Evolutionary conservation across 2,797 vertebrate genomes (phyloP).

Genomic region (Sorex maritimensis): DNA sequence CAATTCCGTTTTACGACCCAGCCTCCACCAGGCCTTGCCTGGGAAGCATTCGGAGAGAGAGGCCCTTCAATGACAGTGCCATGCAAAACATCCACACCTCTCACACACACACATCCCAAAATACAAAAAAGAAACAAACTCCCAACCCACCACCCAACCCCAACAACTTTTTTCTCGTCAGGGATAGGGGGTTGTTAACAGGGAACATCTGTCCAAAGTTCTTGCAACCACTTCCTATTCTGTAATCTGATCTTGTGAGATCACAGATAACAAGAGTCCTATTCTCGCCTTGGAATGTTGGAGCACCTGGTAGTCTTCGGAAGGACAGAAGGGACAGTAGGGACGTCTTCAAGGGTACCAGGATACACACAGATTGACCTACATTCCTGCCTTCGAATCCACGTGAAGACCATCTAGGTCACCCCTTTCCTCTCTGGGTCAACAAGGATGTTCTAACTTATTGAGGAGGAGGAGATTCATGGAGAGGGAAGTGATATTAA

Average conservation of each 20-base stretch:
- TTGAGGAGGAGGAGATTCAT: not conserved
- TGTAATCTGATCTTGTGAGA: not conserved
- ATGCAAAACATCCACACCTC: conserved; percentile 32
- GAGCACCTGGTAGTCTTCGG: not conserved
- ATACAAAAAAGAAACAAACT: too few relatives aligned
- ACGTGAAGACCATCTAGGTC: not conserved
- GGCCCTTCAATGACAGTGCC: conserved; percentile 5
- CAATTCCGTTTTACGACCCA: conserved; percentile 80
- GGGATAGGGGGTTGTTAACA: not conserved
- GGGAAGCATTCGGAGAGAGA: conserved; percentile 32
- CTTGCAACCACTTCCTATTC: not conserved
- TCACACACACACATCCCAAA: too few relatives aligned
- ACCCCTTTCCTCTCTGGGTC: not conserved
- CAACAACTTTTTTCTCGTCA: conserved; percentile 20
- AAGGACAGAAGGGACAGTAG: not conserved
- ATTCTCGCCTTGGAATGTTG: not conserved
- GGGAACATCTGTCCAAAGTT: conserved; percentile 43
- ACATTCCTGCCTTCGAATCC: not conserved
- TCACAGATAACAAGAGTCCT: not conserved
- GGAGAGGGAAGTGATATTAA: not conserved
- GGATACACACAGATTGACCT: not conserved
- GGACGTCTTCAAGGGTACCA: not conserved
- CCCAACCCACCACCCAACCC: not conserved
- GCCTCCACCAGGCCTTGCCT: conserved; percentile 36
- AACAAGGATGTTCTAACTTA: not conserved